Base-by-base conservation (phyloP, 2,797 vertebrate genomes). In the Pteropus rufus region DNA sequence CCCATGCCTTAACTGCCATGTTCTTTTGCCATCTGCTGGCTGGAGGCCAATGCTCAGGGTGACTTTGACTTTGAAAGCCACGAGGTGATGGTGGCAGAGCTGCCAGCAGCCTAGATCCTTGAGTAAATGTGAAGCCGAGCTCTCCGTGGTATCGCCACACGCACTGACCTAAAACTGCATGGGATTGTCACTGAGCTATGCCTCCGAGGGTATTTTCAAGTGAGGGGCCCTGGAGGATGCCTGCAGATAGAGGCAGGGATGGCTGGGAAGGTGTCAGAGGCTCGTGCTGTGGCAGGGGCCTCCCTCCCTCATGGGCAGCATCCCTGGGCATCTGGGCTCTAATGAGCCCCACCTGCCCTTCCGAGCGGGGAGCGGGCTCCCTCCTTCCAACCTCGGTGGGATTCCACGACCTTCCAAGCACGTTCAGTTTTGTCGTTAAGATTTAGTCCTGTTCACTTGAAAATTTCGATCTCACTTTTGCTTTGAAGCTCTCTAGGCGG, bases 261-360 rank as follows among this genome's bases (percentile, higher is more conserved):
- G 34, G 31, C 56, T 36, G 77, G 90, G 26, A 67, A 93, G 60
- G 58, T 75, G 70, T 58, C 31, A 2, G 26, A 36, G 41, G 21
- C 10, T 46, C 1, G 0, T 10, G 31, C 36, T 46, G 21, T 52
- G 49, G 24, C 8, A 2, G 83, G 31, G 21, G 5, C 26, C 39
- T 11, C 3, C 0, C n/a, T 56, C 5, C 23, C 31, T 15, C 0
- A 0, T 0, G 46, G 4, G 7, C 12, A 16, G 72, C 24, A 31
- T 60, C 46, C 2, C 29, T 5, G 26, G 58, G 58, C 58, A 23
- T 24, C 72, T 65, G 46, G 36, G 8, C 18, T 49, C 18, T n/a
- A 12, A 21, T 6, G 15, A 69, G 24, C 23, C 23, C 1, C 10
- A 4, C 21, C 83, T 72, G 16, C n/a, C 31, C 67, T 54, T 67